Evolutionary conservation across 2,113 vertebrate genomes (phyloP), one percentile per base, ranked within the genome.

Genomic region (Sphyrna mokarran): DNA sequence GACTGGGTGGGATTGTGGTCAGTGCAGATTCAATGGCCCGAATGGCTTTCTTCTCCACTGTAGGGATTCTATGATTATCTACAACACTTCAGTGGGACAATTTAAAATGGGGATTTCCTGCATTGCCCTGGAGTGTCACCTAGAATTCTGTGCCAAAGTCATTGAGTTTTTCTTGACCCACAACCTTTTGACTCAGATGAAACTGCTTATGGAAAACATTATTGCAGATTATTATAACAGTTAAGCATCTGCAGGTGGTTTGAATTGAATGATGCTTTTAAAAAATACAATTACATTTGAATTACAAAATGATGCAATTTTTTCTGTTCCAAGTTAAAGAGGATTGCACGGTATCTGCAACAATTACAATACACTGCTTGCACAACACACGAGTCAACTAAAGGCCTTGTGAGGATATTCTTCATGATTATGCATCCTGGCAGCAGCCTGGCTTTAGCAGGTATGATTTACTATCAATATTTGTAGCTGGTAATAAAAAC

Each of bases 341-440:
- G 2, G 16, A 23, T 13, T 94, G 2, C 22, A n/a, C n/a, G 3
- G 4, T 8, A 70, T 43, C 8, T 43, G 58, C 7, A 26, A n/a
- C 26, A 63, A 63, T n/a, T 69, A 70, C 22, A 94, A 20, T 70
- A 70, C 93, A 70, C 66, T n/a, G 40, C 33, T 40, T 94, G 23
- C 66, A 37, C 37, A 70, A 26, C 2, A 40, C 26, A 33, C 22
- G 20, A 69, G 40, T n/a, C n/a, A 4, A 69, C 20, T 69, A 26
- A 94, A 94, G 6, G 63, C 37, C n/a, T 94, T 94, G 69, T 13
- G 93, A 43, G 66, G 37, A 68, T 23, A 26, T 94, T 72, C 93
- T 94, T 94, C 93, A 70, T 94, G 22, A 70, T 69, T 94, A 94
- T 94, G 93, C 66, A 93, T 70, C 66, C 93, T 94, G 93, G 68